Evolutionary conservation across 2,888 invertebrate genomes (phyloP), one percentile per base, ranked within the genome.

Genomic region (Dinocampus coccinellae): DNA sequence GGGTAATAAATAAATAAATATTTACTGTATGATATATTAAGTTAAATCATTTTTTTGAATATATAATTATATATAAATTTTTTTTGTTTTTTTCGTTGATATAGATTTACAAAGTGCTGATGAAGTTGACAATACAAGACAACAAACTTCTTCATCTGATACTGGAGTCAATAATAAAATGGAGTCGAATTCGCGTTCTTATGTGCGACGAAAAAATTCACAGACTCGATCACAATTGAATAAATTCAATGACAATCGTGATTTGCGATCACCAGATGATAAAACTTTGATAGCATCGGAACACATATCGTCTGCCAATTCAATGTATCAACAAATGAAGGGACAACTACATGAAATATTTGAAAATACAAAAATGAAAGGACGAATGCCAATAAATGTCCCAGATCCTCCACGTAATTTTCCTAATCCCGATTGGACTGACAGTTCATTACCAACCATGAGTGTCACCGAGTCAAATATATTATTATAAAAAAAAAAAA

Each of bases 401-500:
- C 83, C 82, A 13, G 83, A 83, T 58, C 83, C 84, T 9, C 78
- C 80, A 20, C 78, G 80, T 22, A 73, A 80, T 64, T 84, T 74
- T 79, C 82, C 82, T 9, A 73, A 76, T 69, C 79, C 82, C 9
- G 80, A 84, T 67, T 83, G 81, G 81, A 84, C 79, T 63, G 83
- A 84, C 20, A 84, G 79, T 62, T 81, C 82, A 33, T 67, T 83
- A 34, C 80, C 79, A 20, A 83, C 82, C 34, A 79, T 84, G 60
- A 83, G 81, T 74, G 77, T 76, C 16, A 80, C 83, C 1, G 82
- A 78, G 26, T 74, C 79, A 13, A 80, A 81, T 70, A 55, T 76
- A 36, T 66, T 76, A 20, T 78, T 67, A 61, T 11, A 20, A 34
- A 58, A 58, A 26, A 58, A 58, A 58, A 24, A 58, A 13, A 2